Conservation (phyloP, 2,888 invertebrate species). For the Eustalomyia histrio region DNA sequence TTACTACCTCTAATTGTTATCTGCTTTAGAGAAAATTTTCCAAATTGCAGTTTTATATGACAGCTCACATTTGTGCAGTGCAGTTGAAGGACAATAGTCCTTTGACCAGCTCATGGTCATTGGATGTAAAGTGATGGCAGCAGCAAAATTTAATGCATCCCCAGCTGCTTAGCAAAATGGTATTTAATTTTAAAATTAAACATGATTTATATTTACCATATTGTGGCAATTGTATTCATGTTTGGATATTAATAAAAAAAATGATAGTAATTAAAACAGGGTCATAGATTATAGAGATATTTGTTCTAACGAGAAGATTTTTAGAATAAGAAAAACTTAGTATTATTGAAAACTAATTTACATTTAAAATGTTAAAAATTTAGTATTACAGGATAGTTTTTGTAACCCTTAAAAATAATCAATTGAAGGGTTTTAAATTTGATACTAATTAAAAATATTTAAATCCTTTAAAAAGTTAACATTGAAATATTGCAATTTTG, state of each 20-base stretch:
- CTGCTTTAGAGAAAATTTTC: background rate
- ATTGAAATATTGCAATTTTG: too few relatives aligned
- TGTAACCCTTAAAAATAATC: too few relatives aligned
- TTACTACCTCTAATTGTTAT: background rate
- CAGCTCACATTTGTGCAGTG: background rate
- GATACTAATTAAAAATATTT: too few relatives aligned
- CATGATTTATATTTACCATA: conserved; percentile 11
- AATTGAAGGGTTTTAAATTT: too few relatives aligned
- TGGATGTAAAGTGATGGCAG: background rate
- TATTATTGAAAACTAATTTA: too few relatives aligned
- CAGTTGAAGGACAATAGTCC: conserved; percentile 68
- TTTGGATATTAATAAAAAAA: background rate
- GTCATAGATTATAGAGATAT: background rate
- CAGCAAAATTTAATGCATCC: background rate
- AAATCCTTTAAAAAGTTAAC: too few relatives aligned
- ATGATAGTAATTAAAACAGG: background rate
- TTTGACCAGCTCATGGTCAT: conserved; percentile 67
- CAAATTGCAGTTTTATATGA: background rate
- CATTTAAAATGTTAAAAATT: too few relatives aligned
- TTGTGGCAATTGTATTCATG: background rate
- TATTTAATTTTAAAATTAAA: conserved; percentile 6
- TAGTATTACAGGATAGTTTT: too few relatives aligned
- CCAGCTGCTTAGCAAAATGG: conserved; percentile 10
- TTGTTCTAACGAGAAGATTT: too few relatives aligned
- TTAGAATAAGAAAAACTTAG: too few relatives aligned